Base-by-base conservation (phyloP, 2,888 invertebrate species). In the Linhomoeus sp. region DNA sequence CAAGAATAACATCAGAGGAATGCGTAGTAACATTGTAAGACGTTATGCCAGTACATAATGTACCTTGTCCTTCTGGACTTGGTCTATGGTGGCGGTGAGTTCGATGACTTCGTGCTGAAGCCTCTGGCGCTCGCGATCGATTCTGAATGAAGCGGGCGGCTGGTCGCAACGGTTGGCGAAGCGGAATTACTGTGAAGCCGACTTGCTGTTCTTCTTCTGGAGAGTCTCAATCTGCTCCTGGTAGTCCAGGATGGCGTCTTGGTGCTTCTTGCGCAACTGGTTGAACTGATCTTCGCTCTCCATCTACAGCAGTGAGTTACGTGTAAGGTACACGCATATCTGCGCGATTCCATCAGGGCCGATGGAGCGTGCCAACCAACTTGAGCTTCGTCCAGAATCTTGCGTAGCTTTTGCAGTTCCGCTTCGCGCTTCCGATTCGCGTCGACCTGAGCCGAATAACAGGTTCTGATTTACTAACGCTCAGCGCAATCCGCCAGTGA, bases 71-170 rank as follows among this genome's bases (percentile, higher is more conserved):
- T 94, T 94, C 73, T 79, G 84, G 62, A 82, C 75, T 59, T 77
- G 78, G 71, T 97, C 97, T 64, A 92, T 79, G 75, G 90, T 88
- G 63, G 88, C 79, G 68, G 92, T 76, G 59, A 94, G 77, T 73
- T 90, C 90, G 74, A 92, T 94, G 54, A 97, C 84, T 75, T 97
- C 97, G 66, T 87, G 79, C 73, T 97, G 88, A 76, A 94, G 85
- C 73, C 88, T 87, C 65, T 81, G 76, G 73, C 90, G 94, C 69
- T 99, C 97, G 73, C 97, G 97, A 73, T 97, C 97, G 67, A 82
- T 75, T 74, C 94, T 97, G 73, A 29, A 9, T 29, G 29, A 29
- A 29, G 5, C 7, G 29, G 12, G 29, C 12, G 7, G 12, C 29
- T 12, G 29, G 5, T 29, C 29, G 29, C n/a, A n/a, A 29, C 29